Evolutionary conservation across 1,140 invertebrate species (phyloP).

Genomic region (Paramacrobiotus metropolitanus): DNA sequence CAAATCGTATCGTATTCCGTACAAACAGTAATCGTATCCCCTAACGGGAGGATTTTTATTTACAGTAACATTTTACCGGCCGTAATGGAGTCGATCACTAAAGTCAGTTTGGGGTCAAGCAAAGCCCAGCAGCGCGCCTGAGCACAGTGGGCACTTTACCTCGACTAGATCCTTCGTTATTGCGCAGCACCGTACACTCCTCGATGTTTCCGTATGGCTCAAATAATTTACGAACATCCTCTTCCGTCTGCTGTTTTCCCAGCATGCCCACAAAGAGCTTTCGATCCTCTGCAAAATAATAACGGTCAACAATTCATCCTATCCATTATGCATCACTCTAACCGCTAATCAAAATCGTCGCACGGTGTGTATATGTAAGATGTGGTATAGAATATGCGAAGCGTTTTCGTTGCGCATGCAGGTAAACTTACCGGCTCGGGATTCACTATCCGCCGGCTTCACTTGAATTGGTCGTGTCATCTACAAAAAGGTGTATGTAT

Average conservation of each 20-base stretch:
- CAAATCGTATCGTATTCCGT: no score
- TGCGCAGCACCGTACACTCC: constrained; percentile 87
- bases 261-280: constrained; percentile 98
- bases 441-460: constrained; percentile 98
- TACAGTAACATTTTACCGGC: no score
- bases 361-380: neutral
- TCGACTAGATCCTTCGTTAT: constrained; percentile 71
- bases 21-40: no score
- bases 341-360: neutral
- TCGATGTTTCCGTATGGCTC: constrained; percentile 77
- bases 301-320: neutral
- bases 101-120: neutral
- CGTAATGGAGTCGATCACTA: neutral
- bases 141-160: constrained; percentile 36
- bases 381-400: neutral
- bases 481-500: constrained; percentile 37
- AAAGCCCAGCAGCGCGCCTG: neutral
- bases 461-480: constrained; percentile 99
- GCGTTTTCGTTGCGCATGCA: no score
- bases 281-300: constrained; percentile 56
- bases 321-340: neutral
- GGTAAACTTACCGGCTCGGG: constrained; percentile 90
- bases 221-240: constrained; percentile 81
- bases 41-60: no score
- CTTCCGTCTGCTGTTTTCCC: constrained; percentile 84